Conservation (phyloP, 1,140 invertebrate species). For the Reticulitermes speratus region DNA sequence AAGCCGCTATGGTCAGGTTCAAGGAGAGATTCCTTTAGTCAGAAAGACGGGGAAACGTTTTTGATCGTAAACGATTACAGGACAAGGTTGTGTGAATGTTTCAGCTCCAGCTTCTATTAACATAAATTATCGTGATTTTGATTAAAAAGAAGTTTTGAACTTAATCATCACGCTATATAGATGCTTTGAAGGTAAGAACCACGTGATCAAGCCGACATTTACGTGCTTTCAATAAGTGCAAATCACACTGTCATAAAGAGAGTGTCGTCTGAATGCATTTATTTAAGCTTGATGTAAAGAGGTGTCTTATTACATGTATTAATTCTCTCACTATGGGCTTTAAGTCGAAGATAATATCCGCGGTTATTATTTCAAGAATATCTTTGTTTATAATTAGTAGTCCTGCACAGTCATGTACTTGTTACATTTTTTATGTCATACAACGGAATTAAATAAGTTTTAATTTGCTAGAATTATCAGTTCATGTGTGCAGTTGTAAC, state of each 20-base stretch:
- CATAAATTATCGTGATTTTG: neutral
- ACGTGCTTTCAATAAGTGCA: neutral
- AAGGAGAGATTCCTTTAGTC: neutral
- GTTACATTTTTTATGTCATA: too few species aligned
- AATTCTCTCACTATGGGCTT: too few species aligned
- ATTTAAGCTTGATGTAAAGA: too few species aligned
- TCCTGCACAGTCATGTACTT: too few species aligned
- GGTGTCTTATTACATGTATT: too few species aligned
- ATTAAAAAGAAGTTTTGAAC: neutral
- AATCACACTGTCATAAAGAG: neutral
- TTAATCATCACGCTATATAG: neutral
- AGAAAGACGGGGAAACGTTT: neutral
- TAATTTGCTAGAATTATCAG: too few species aligned
- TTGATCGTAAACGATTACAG: neutral
- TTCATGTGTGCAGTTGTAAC: too few species aligned
- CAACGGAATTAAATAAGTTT: too few species aligned
- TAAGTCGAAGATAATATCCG: too few species aligned
- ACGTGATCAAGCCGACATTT: neutral
- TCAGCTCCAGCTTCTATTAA: neutral
- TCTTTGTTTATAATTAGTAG: too few species aligned
- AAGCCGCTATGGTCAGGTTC: neutral
- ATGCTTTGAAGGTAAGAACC: neutral
- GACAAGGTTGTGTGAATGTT: constrained; percentile 3
- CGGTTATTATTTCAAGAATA: too few species aligned
- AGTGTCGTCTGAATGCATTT: neutral